Base-by-base conservation (phyloP, 2,797 vertebrate species). In the Mionectes olivaceus region DNA sequence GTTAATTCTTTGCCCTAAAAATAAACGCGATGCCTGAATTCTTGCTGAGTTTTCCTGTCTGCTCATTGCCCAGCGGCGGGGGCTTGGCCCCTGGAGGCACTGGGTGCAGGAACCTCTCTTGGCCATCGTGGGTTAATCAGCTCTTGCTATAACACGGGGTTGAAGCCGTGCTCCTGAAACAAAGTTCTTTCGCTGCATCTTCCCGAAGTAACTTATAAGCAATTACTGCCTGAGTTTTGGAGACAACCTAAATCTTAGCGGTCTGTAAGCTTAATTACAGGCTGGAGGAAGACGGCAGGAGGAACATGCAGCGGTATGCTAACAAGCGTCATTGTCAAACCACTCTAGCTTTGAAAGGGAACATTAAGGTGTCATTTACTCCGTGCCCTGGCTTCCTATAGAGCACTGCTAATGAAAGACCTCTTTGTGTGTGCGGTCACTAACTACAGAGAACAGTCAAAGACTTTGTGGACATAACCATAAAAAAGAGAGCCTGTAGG, bases 361-460 rank as follows among this genome's bases (percentile, higher is more conserved):
- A 96, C 96, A 95, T 97, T 97, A 97, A 97, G 95, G 88, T 98
- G 97, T 98, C 97, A 96, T 97, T 98, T 98, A 97, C 97, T 97
- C 52, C 5, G 78, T 91, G 94, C 92, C 89, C 90, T 89, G 92
- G 94, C 96, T 98, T 97, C 94, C 92, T 95, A 95, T 69, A 87
- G 87, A 97, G 87, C 80, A 3, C 83, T 87, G 87, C 88, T 96
- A 96, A 97, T 97, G 97, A 98, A 98, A 98, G 97, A 83, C 92
- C 33, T 94, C 97, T 97, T 98, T 98, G 98, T 98, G 83, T 79
- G 75, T 73, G 74, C 49, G 57, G 94, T 94, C 95, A 96, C 84
- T 96, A 96, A 96, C 91, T 95, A 57, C 79, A 96, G 93, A 95
- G 94, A 96, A 61, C 96, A 96, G 93, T 90, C 92, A 96, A 97